Conservation (phyloP, 2,888 invertebrate genomes). For the Eremobia ochroleuca region DNA sequence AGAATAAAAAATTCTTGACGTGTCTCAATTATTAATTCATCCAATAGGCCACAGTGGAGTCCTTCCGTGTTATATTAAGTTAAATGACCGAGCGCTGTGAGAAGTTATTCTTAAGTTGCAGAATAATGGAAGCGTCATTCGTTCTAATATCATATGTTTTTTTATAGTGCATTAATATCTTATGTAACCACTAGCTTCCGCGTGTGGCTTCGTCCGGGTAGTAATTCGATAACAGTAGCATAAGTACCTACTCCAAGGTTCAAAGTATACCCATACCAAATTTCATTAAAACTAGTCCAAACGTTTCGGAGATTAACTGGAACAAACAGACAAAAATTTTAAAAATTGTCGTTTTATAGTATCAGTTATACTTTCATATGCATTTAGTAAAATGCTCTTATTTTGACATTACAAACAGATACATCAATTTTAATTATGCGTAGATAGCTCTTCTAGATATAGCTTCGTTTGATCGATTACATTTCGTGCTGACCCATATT, state of each 20-base stretch:
- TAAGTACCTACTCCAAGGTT: neutral
- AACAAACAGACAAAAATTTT: neutral
- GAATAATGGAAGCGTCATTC: slow-evolving; percentile 12
- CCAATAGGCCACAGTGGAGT: slow-evolving; percentile 56
- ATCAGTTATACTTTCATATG: too few relatives aligned
- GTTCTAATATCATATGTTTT: slow-evolving; percentile 15
- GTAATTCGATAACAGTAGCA: neutral
- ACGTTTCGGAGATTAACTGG: neutral
- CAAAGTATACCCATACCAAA: neutral
- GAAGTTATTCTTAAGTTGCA: slow-evolving; percentile 36
- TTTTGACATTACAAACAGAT: neutral
- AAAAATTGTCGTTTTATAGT: too few relatives aligned
- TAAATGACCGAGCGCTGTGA: slow-evolving; percentile 31
- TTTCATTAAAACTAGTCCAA: neutral
- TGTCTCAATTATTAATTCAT: slow-evolving; percentile 59
- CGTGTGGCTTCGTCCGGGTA: neutral
- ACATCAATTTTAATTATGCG: neutral
- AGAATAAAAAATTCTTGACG: slow-evolving; percentile 33
- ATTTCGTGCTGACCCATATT: slow-evolving; percentile 37
- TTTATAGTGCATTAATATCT: neutral
- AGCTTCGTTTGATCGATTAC: slow-evolving; percentile 12
- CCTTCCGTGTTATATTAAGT: slow-evolving; percentile 50
- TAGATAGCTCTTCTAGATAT: slow-evolving; percentile 19
- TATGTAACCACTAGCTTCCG: neutral
- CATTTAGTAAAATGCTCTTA: neutral